Percentiles rank a stretch among this genome's conserved stretches.
phyloP scores from a whole-genome alignment of 2,888 invertebrate species.

The Tortrix viridana region DNA sequence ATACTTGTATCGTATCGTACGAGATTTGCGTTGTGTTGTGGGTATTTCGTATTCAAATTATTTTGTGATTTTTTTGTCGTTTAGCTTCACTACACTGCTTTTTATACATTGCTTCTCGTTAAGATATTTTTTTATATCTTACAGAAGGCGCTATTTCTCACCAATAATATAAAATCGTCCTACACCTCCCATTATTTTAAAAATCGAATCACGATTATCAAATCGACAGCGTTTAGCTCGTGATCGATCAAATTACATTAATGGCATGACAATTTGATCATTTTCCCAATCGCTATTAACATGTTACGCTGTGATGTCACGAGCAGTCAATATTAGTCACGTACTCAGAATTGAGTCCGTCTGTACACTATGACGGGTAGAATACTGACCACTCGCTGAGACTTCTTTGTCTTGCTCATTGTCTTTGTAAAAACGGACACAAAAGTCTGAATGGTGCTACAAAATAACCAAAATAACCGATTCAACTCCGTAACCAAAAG shows the following conservation, averaged over 20 bases:
- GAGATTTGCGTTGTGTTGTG: conserved; percentile 7
- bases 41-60: conserved; percentile 3
- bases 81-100: background rate
- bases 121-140: background rate
- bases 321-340: conserved; percentile 49
- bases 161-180: background rate
- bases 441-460: conserved; percentile 66
- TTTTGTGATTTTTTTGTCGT: background rate
- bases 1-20: conserved; percentile 44
- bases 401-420: conserved; percentile 73
- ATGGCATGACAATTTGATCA: conserved; percentile 31
- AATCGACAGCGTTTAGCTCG: conserved; percentile 22
- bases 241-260: conserved; percentile 34
- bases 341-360: conserved; percentile 51
- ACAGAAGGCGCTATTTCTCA: background rate
- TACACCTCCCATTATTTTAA: conserved; percentile 4
- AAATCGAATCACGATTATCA: conserved; percentile 26
- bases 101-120: background rate
- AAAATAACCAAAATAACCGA: conserved; percentile 40
- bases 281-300: conserved; percentile 31
- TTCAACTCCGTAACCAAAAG: conserved; percentile 23
- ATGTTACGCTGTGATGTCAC: conserved; percentile 34
- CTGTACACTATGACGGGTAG: conserved; percentile 58
- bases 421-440: conserved; percentile 70
- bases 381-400: conserved; percentile 76